These are phyloP conservation scores for Zaprionus lineosus DNA, from an alignment of 2,888 invertebrate species.

Conservation along the genomic window DNA sequence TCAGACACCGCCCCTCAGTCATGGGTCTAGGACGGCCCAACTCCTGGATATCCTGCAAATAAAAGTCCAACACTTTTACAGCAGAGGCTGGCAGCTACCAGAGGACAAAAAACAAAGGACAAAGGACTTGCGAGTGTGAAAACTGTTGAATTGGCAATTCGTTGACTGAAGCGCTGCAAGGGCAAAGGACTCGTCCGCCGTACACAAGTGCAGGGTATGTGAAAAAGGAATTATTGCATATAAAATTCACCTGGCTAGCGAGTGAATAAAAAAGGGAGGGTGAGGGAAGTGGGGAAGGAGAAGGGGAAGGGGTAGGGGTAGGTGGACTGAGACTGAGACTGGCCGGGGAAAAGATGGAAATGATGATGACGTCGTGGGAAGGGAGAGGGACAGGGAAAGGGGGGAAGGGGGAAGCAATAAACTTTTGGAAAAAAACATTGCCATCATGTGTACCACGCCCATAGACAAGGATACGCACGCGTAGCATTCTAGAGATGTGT, in stretches of 20 bases:
- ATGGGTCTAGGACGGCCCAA: too few relatives aligned
- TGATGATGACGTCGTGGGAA: too few relatives aligned
- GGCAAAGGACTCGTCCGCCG: too few relatives aligned
- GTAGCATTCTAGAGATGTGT: conserved; percentile 36
- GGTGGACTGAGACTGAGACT: too few relatives aligned
- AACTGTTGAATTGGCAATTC: too few relatives aligned
- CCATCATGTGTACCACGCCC: conserved; percentile 4
- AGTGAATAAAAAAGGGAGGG: conserved; percentile 1
- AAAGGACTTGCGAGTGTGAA: too few relatives aligned
- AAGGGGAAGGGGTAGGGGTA: neutral
- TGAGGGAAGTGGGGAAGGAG: neutral
- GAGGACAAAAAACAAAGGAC: too few relatives aligned
- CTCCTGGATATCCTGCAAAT: conserved; percentile 25
- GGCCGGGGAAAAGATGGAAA: neutral
- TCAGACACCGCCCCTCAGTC: neutral
- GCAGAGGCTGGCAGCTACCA: too few relatives aligned
- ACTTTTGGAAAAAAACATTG: conserved; percentile 46
- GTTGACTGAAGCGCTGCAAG: conserved; percentile 3
- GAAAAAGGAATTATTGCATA: conserved; percentile 66
- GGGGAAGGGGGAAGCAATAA: conserved; percentile 45
- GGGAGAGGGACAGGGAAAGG: neutral
- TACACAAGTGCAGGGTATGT: conserved; percentile 38
- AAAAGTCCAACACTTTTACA: too few relatives aligned
- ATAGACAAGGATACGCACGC: conserved; percentile 21
- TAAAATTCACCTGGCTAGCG: conserved; percentile 55